Base-by-base conservation (phyloP, 2,113 vertebrate genomes). In the Lontra canadensis region DNA sequence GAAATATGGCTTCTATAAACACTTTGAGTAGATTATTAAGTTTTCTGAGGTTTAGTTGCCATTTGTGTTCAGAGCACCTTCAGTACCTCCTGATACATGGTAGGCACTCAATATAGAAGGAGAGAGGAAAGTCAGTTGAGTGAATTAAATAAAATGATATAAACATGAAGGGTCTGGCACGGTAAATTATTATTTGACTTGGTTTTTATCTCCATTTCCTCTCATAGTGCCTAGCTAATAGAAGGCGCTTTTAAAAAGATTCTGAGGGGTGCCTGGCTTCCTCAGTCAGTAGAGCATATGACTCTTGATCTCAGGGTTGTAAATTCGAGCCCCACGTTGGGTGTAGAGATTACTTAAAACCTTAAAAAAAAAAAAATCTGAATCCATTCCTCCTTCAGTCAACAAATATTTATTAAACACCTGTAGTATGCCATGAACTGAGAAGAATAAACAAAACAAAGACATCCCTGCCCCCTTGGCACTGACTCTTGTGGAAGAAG, bases 1-100 rank as follows among this genome's bases (percentile, higher is more conserved):
- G 67, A 94, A 42, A 78, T 65, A 55, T 8, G 57, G 20, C 74
- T 80, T 69, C 63, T 39, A 1, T 80, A 65, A 94, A 65, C 6
- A 57, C 6, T 86, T 61, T 67, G 55, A 11, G 7, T 78, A 88
- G 49, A 29, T 79, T 52, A 85, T 42, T 96, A 18, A n/a, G 4
- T 96, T 96, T 94, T 78, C 73, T 90, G 84, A 94, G 84, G 92
- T 36, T 89, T 92, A 9, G 12, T 57, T 95, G 96, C 29, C n/a
- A 36, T 36, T 93, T 94, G 92, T 84, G 29, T 94, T 87, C 65
- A 67, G 3, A 90, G 44, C 25, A 52, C 39, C 74, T 92, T 26
- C 15, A 31, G 0, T 92, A 85, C 21, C 26, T 96, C 47, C 63
- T 85, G 29, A 85, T 84, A 55, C 7, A 44, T 79, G 69, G 69